Evolutionary conservation across 1,140 invertebrate genomes (phyloP), one percentile per base, ranked within the genome.

Genomic region (Oedothorax gibbosus): DNA sequence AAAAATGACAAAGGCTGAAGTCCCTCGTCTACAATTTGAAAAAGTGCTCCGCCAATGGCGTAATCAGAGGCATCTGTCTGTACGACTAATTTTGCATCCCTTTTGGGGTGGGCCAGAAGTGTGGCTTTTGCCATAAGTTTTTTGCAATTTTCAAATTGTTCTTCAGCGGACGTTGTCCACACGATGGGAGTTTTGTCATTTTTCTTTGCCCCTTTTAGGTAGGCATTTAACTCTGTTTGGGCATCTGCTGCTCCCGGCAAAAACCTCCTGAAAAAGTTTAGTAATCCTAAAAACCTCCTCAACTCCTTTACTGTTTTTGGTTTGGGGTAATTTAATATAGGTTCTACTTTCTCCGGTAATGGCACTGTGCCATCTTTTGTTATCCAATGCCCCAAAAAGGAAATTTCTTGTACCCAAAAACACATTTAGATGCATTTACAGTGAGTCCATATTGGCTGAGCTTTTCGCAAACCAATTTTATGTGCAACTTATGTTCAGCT

Each of bases 161-260:
- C 68, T 85, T 87, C 50, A n/a, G 89, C 88, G n/a, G 88, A 64
- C 0, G 87, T 0, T 9, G 64, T 86, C 91, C 91, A 91, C 10
- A 69, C 9, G 78, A 89, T 69, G 3, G 21, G 14, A 54, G 7
- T 91, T 12, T 72, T 50, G n/a, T 53, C 77, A 54, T 91, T 88
- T n/a, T 91, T 91, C 84, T 90, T 90, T 12, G 89, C 65, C 10
- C 92, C 82, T 7, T 88, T 79, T 15, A 89, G 86, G n/a, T 92
- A 85, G 50, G 88, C 87, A 66, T 86, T 86, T 14, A 89, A 89
- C 8, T 89, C 72, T 20, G 85, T 72, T 2, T 89, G 89, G 85
- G 65, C 53, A 12, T 14, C 53, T 21, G 71, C 53, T 20, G 60
- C 66, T 14, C 73, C 0, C 5, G 64, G 62, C 2, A 87, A 50